A percentile compares a stretch with the other conserved stretches of the same genome.
These are phyloP conservation scores for Saccopteryx bilineata DNA, from an alignment of 2,113 vertebrate genomes.

Conservation along the genomic window DNA sequence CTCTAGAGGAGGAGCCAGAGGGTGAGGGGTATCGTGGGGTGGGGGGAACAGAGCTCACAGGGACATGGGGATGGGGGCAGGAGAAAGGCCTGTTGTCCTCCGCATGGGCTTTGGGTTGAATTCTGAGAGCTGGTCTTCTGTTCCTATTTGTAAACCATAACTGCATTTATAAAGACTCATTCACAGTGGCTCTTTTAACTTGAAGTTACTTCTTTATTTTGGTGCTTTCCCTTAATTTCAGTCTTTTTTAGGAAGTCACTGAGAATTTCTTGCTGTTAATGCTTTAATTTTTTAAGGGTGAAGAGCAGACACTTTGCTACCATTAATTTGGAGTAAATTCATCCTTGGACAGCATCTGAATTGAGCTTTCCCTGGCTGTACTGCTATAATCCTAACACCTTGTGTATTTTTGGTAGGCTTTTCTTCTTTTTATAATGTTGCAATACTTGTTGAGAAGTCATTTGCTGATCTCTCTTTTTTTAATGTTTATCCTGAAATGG, in stretches of 20 bases:
- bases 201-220: not conserved
- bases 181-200: not conserved
- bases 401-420: too few species aligned
- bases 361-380: accelerated
- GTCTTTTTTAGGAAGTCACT: not conserved
- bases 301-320: not conserved
- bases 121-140: too few species aligned
- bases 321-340: accelerated
- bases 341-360: accelerated
- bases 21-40: too few species aligned
- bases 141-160: too few species aligned
- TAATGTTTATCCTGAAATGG: too few species aligned
- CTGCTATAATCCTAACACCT: accelerated
- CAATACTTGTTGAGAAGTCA: accelerated
- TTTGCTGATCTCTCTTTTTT: not conserved
- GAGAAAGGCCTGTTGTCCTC: too few species aligned
- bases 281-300: not conserved
- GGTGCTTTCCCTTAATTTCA: not conserved
- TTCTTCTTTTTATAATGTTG: not conserved
- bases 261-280: too few species aligned
- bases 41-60: too few species aligned
- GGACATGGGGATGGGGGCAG: too few species aligned
- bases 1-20: too few species aligned
- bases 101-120: too few species aligned
- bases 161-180: not conserved